Evolutionary conservation across 2,113 vertebrate species (phyloP), one percentile per base, ranked within the genome.

Genomic region (Patagioenas fasciata): DNA sequence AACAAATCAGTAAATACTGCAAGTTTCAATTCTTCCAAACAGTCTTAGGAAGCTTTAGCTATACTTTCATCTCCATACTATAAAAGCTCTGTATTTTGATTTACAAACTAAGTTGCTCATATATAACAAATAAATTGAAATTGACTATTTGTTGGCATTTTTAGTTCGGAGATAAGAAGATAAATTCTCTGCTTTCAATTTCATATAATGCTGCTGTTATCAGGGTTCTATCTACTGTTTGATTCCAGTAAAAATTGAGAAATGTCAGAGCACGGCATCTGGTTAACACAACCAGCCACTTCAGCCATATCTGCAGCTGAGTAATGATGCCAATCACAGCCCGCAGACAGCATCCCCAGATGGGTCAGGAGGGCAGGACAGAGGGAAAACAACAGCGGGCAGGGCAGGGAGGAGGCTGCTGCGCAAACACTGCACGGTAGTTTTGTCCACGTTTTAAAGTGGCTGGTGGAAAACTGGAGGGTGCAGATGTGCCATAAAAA

Each of bases 401-500:
- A 8, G 0, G 29, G 47, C 60, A 78, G 42, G 65, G 61, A 91
- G n/a, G 26, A 81, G 25, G 56, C 64, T 84, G 56, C 84, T 36
- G 28, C 51, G 47, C n/a, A 70, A 81, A 78, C 38, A 58, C 34
- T 24, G 17, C 48, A 19, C 1, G 18, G 13, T 14, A 13, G 36
- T 85, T 81, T 8, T 58, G 28, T n/a, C 64, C n/a, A 40, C 17
- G 15, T 53, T 86, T 92, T 66, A 20, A 94, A 91, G 69, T 29
- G 47, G n/a, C 21, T 51, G 23, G 65, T 85, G 15, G 66, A 78
- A 94, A 92, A 81, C 17, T 13, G 73, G 64, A 87, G 23, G 29
- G 38, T 61, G 40, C 65, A 91, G 38, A 89, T 93, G 79, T 57
- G 44, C 70, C 40, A 65, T 91, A 85, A 93, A 96, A 93, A 88